A percentile compares a stretch with the other conserved stretches of the same genome.
These are phyloP conservation scores for Scartelaos histophorus DNA, from an alignment of 2,113 vertebrate genomes.

Conservation along the genomic window DNA sequence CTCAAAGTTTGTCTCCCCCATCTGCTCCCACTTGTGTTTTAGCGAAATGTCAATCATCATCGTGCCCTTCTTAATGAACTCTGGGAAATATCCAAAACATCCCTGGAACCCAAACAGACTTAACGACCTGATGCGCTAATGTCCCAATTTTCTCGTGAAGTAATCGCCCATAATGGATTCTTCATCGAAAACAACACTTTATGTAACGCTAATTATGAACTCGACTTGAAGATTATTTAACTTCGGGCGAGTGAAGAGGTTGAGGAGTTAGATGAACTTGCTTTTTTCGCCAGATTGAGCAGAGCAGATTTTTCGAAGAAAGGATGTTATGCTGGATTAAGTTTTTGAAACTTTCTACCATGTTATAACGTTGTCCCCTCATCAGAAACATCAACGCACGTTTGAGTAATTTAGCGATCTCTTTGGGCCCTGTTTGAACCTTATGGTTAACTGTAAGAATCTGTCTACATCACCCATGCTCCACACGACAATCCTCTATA, in stretches of 20 bases:
- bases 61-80: conserved; percentile 7
- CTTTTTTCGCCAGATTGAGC: background rate
- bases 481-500: too few species aligned
- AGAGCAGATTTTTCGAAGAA: background rate
- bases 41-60: background rate
- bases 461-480: too few species aligned
- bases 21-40: background rate
- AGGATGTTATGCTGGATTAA: too few species aligned
- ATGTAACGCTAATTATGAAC: conserved; percentile 37
- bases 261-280: background rate
- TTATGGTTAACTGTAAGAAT: too few species aligned
- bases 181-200: conserved; percentile 31
- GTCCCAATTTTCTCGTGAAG: conserved; percentile 10
- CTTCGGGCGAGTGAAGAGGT: background rate
- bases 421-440: too few species aligned
- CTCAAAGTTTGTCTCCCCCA: conserved; percentile 1
- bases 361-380: too few species aligned
- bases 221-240: background rate
- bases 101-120: conserved; percentile 3
- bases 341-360: too few species aligned
- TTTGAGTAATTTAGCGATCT: too few species aligned
- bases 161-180: conserved; percentile 8
- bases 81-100: conserved; percentile 4
- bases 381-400: too few species aligned
- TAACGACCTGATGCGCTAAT: conserved; percentile 27